A percentile compares a stretch with the other conserved stretches of the same genome.
Evolutionary conservation across 2,113 vertebrate genomes (phyloP).

Genomic region (Cheirogaleus medius): DNA sequence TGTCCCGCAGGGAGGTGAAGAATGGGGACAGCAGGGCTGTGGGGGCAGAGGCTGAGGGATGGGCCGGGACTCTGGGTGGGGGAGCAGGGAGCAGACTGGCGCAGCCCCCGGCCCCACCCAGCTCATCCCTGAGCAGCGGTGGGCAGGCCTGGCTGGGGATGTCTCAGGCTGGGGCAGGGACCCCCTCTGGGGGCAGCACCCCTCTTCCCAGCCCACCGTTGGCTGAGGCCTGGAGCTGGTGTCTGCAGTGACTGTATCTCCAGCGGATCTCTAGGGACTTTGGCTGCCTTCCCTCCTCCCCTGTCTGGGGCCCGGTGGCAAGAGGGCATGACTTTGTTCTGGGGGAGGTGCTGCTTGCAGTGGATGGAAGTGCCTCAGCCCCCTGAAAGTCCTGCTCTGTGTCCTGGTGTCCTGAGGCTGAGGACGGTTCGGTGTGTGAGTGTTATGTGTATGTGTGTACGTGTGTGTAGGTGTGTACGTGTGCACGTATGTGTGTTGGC

Average conservation of each 20-base stretch:
- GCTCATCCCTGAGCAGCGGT: not conserved
- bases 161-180: not conserved
- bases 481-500: not conserved
- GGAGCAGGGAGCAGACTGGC: not conserved
- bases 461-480: accelerated
- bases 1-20: not conserved
- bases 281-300: not conserved
- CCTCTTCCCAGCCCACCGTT: not conserved
- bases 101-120: accelerated
- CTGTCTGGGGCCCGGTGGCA: not conserved
- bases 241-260: not conserved
- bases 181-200: not conserved
- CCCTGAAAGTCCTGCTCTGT: accelerated
- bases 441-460: accelerated
- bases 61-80: not conserved
- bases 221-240: not conserved
- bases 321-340: not conserved
- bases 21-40: not conserved
- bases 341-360: not conserved
- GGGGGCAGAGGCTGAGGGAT: not conserved
- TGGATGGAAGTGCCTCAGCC: not conserved
- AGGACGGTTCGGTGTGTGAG: not conserved
- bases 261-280: not conserved
- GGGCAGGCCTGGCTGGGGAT: not conserved
- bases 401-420: not conserved